Evolutionary conservation across 2,113 vertebrate genomes (phyloP).

Genomic region (Emydura subglobosa): DNA sequence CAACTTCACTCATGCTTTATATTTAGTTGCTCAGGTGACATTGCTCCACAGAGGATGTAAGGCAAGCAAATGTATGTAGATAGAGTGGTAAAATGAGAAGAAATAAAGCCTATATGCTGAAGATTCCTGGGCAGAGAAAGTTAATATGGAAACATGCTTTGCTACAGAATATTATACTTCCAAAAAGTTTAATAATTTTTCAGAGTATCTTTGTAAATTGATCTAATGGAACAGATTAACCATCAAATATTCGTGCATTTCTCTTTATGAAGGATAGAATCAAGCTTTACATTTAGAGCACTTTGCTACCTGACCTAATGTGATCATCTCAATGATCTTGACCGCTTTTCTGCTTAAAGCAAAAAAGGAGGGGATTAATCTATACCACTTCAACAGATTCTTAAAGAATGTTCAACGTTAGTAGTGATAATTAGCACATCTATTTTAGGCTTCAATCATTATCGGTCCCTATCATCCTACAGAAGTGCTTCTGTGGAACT

Average conservation of each 20-base stretch:
- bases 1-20: background rate
- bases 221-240: background rate
- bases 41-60: background rate
- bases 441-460: background rate
- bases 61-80: background rate
- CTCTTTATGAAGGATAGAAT: background rate
- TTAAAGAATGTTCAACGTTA: background rate
- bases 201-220: background rate
- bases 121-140: background rate
- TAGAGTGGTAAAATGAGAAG: background rate
- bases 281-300: background rate
- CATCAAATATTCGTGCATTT: background rate
- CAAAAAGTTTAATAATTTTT: background rate
- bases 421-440: constrained; percentile 3
- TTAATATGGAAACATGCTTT: background rate
- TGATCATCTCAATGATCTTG: background rate
- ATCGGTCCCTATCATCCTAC: background rate
- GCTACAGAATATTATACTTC: background rate
- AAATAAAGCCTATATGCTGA: background rate
- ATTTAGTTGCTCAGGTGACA: background rate
- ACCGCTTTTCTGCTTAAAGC: background rate
- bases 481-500: background rate
- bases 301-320: background rate
- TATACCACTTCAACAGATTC: background rate
- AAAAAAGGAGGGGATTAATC: background rate